Base-by-base conservation (phyloP, 2,797 vertebrate species). In the Anguilla anguilla region DNA sequence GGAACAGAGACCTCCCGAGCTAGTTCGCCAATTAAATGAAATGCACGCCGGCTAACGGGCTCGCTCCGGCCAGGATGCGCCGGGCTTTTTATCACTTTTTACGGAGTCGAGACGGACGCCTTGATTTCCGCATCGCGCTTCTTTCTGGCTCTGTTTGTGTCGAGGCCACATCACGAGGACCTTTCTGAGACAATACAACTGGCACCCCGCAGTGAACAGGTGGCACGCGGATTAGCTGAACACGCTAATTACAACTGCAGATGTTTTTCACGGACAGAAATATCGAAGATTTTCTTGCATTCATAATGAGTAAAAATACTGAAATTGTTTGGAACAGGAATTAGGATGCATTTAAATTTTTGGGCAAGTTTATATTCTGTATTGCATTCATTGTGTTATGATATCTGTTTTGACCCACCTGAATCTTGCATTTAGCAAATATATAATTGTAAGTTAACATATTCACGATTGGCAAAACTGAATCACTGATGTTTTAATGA, bases 401-500 rank as follows among this genome's bases (percentile, higher is more conserved):
- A 64, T 25, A 25, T 25, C 72, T 43, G 72, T 11, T 17, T 39
- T 77, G 13, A 35, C 39, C 17, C 35, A 11, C 3, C 11, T 77
- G 11, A 39, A 39, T 10, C 6, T 25, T 64, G 39, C 10, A 74
- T 39, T 35, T 39, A 74, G 9, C 35, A 5, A 6, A 81, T 46
- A 49, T 11, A 81, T 46, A 17, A 46, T 81, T 81, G 9, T 9
- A 77, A 35, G 35, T 43, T 77, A 7, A 77, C 5, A 74, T 74
- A 46, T 49, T 19, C 22, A 49, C 9, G 6, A 81, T 81, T 81
- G 17, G 74, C 77, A 81, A 10, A 22, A 43, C 72, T 77, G n/a
- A 77, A 49, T 19, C 77, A 90, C 94, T 96, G 95, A 95, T 95
- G 94, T 95, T 95, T 96, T 95, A 95, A 95, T 95, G 94, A 95